Evolutionary conservation across 2,888 invertebrate species (phyloP), one percentile per base, ranked within the genome.

Genomic region (Macropis europaea): DNA sequence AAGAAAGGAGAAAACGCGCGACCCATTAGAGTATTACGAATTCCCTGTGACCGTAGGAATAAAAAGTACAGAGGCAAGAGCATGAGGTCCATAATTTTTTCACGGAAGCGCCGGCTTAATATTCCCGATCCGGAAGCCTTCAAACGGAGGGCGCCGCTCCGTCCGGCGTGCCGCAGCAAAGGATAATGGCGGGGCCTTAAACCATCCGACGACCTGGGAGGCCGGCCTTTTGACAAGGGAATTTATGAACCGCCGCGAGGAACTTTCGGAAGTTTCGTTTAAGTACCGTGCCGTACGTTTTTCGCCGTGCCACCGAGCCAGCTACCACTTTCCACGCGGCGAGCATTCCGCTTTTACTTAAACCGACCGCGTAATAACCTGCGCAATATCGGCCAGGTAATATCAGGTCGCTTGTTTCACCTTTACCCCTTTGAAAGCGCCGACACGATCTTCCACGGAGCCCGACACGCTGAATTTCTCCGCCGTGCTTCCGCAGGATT

Each of bases 231-330:
- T 63, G 59, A 75, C 66, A 59, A 50, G 38, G 43, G 54, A 73
- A 82, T 79, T 82, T 79, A 73, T 77, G 72, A 71, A 75, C 61
- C 56, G 40, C 64, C n/a, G 40, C 56, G 30, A 70, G 53, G 57
- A 79, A 80, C 75, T 76, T 79, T 71, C 26, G 50, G 1, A 50
- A 76, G 73, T 73, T 75, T 56, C 22, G 62, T 47, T 66, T 76
- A 73, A 79, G 76, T 69, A 76, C 59, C 36, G n/a, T n/a, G n/a
- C 7, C 32, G 19, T 40, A 17, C 28, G 26, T 63, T 40, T 61
- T 52, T 45, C 56, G 15, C 34, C 22, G 40, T 24, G 36, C 34
- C 34, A 48, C n/a, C 26, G 42, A 40, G 52, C 28, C 15, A 34
- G 43, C 3, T 15, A 34, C 15, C 43, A 45, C 11, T 60, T 43